A percentile compares a stretch with the other conserved stretches of the same genome.
Conservation (phyloP, 1,140 invertebrate genomes). For the Bombus confusus region DNA sequence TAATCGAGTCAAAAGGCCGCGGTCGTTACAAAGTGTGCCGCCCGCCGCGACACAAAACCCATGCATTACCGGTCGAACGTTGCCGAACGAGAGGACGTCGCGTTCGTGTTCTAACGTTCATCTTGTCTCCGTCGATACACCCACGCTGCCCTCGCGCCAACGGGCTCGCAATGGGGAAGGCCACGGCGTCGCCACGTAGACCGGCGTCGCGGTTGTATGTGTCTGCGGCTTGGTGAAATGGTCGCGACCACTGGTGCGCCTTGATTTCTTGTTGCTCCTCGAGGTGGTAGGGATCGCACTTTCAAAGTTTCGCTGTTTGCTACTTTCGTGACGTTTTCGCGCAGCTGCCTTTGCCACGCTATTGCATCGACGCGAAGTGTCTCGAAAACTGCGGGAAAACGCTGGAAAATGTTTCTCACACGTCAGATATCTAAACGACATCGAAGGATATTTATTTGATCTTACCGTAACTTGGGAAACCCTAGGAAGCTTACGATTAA, state of each 20-base stretch:
- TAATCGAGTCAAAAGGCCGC: constrained; percentile 82
- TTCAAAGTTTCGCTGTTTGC: background rate
- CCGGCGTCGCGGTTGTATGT: background rate
- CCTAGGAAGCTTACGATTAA: no score
- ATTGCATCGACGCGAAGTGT: background rate
- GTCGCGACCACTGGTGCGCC: background rate
- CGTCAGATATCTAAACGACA: no score
- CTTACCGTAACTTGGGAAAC: no score
- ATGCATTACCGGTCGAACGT: constrained; percentile 76
- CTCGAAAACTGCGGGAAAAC: background rate
- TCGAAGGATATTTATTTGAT: no score
- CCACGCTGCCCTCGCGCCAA: constrained; percentile 68
- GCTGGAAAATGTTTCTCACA: no score
- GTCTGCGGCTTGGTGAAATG: background rate
- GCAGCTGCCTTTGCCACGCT: background rate
- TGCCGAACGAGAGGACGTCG: constrained; percentile 69
- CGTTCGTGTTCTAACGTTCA: constrained; percentile 77
- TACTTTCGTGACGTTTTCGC: background rate
- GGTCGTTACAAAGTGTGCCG: constrained; percentile 83
- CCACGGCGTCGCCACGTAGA: constrained; percentile 1
- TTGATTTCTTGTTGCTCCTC: background rate
- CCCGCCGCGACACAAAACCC: constrained; percentile 81
- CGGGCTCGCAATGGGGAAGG: constrained; percentile 18
- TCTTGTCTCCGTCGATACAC: constrained; percentile 77
- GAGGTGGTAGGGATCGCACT: background rate